Conservation (phyloP, 2,888 invertebrate genomes). For the Formica aserva region DNA sequence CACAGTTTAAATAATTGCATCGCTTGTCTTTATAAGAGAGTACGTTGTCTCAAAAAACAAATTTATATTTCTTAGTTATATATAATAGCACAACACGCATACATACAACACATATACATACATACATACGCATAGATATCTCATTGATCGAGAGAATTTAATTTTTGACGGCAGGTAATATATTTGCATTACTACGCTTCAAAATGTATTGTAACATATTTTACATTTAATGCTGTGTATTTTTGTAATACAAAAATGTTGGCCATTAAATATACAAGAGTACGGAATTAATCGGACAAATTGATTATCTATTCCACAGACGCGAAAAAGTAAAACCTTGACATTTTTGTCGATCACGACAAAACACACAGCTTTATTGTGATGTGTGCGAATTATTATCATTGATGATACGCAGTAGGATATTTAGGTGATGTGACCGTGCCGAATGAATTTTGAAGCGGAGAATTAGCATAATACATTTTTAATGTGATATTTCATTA, state of each 20-base stretch:
- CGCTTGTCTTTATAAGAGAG: slow-evolving; percentile 66
- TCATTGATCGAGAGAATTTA: slow-evolving; percentile 55
- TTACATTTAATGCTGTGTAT: slow-evolving; percentile 79
- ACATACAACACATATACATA: slow-evolving; percentile 23
- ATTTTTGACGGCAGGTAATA: slow-evolving; percentile 55
- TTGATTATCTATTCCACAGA: slow-evolving; percentile 59
- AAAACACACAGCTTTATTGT: slow-evolving; percentile 5
- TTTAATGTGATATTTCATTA: slow-evolving; percentile 59
- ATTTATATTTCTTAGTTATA: slow-evolving; percentile 27
- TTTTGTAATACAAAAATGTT: slow-evolving; percentile 80
- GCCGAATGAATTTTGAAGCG: slow-evolving; percentile 20
- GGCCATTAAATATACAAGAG: slow-evolving; percentile 77
- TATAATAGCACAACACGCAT: slow-evolving; percentile 39
- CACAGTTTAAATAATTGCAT: slow-evolving; percentile 76
- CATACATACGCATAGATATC: slow-evolving; percentile 41
- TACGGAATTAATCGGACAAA: slow-evolving; percentile 69
- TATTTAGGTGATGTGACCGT: not conserved
- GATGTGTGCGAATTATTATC: slow-evolving; percentile 17
- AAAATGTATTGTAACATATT: slow-evolving; percentile 77
- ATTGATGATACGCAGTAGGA: not conserved
- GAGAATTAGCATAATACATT: slow-evolving; percentile 6
- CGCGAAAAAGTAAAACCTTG: slow-evolving; percentile 23
- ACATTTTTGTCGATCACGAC: slow-evolving; percentile 28
- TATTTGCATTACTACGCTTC: slow-evolving; percentile 61
- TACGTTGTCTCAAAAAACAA: not conserved